These are phyloP conservation scores for Lerema accius DNA, from an alignment of 1,140 invertebrate species.

Conservation along the genomic window DNA sequence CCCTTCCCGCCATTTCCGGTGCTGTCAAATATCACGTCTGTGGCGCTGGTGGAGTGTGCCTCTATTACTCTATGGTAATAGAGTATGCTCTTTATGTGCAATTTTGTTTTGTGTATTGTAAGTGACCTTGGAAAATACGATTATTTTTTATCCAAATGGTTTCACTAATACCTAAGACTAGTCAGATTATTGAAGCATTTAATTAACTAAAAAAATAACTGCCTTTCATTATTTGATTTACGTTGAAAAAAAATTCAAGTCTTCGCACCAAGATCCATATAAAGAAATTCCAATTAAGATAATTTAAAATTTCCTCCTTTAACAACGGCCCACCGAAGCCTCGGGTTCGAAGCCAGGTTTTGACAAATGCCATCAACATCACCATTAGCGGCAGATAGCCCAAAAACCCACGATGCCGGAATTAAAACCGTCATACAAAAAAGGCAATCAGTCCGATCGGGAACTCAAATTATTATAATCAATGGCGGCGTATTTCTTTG, in stretches of 20 bases:
- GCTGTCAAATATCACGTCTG: conserved; percentile 66
- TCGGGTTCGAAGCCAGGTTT: conserved; percentile 4
- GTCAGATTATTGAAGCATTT: no score
- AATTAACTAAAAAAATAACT: no score
- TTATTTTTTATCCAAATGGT: no score
- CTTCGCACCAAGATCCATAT: background rate
- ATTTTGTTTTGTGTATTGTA: no score
- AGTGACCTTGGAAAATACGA: no score
- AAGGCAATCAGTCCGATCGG: conserved; percentile 76
- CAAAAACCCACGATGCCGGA: conserved; percentile 33
- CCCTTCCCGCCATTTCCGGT: conserved; percentile 66
- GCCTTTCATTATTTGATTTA: no score
- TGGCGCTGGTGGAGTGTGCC: no score
- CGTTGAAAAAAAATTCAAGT: no score
- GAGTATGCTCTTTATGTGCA: no score
- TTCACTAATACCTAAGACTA: no score
- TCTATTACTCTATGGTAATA: no score
- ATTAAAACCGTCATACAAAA: conserved; percentile 53
- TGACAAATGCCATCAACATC: conserved; percentile 25
- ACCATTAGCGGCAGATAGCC: conserved; percentile 25
- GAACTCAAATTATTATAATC: conserved; percentile 71
- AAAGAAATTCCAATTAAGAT: background rate
- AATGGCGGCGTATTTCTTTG: conserved; percentile 75
- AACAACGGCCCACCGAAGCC: background rate
- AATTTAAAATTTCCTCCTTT: background rate